Base-by-base conservation (phyloP, 1,140 invertebrate species). In the Drosophila sproati region DNA sequence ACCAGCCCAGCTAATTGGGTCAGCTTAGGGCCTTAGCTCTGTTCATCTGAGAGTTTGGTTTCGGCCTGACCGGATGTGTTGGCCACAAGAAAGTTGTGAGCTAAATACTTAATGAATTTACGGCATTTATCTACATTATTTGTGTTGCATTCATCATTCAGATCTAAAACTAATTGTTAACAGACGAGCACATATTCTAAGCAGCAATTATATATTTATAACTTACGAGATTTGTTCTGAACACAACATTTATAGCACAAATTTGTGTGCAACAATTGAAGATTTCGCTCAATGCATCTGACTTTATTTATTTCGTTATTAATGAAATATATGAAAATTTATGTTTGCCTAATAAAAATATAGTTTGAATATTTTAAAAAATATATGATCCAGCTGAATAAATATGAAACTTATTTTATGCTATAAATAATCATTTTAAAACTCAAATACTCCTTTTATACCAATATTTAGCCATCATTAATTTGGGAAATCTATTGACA, bases 101-200 rank as follows among this genome's bases (percentile, higher is more conserved):
- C 57, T 69, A 62, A 70, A 70, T 57, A 51, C 45, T 57, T 70
- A 74, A 70, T 70, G 57, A 69, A 74, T 74, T 74, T 74, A 69
- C 57, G 52, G 32, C 59, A 70, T 70, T 74, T 70, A 70, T 70
- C 66, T 70, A 51, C 70, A 74, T 70, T 56, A 74, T 74, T 68
- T 62, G 31, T 41, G 12, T 47, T 34, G 34, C 50, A 69, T 55
- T 61, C 72, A 62, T 43, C 41, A 69, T 55, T 61, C 72, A 62
- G 37, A 34, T 48, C 50, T 29, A 28, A 5, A 10, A 29, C 47
- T 73, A 73, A 73, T 73, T 63, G 60, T 43, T 37, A 51, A 51
- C 45, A 50, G 2, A 3, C 4, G 6, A 34, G 12, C 37, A 41
- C 12, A n/a, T 41, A 29, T 10, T 34, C 41, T 20, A 32, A 31